phyloP scores from a whole-genome alignment of 2,797 vertebrate genomes.

The Sebastes matsubarae region DNA sequence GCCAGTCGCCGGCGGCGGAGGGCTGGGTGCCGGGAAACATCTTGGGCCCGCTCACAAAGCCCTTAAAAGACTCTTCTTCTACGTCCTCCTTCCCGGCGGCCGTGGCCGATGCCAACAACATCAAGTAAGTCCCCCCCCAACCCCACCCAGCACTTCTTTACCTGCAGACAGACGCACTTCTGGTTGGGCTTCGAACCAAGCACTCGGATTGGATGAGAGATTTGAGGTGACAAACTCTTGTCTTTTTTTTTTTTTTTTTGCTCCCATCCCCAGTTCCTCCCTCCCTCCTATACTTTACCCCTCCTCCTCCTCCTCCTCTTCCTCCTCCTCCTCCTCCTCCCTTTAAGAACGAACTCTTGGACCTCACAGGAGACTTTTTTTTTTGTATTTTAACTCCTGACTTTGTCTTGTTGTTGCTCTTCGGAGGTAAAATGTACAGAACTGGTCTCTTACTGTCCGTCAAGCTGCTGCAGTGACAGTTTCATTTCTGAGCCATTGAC shows the following conservation, averaged over 20 bases:
- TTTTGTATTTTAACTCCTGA: constrained; percentile 26
- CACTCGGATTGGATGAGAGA: constrained; percentile 78
- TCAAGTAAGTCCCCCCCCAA: constrained; percentile 95
- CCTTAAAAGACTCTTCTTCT: constrained; percentile 87
- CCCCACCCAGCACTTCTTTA: constrained; percentile 57
- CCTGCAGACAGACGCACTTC: constrained; percentile 67
- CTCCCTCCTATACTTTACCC: constrained; percentile 7
- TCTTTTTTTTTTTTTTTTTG: constrained; percentile 19
- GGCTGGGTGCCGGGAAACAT: constrained; percentile 97
- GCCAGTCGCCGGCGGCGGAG: constrained; percentile 94
- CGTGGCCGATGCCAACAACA: constrained; percentile 88
- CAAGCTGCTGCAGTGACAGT: constrained; percentile 60
- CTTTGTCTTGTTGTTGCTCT: constrained; percentile 28
- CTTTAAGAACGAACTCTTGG: constrained; percentile 78
- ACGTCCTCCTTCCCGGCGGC: constrained; percentile 70
- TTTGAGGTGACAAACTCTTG: constrained; percentile 21
- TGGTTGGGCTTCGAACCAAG: constrained; percentile 18
- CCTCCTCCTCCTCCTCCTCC: background rate
- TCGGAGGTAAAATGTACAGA: constrained; percentile 42
- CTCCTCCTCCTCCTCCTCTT: background rate
- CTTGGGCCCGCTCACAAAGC: constrained; percentile 89
- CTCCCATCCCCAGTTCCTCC: constrained; percentile 46
- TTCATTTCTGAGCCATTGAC: constrained; percentile 70
- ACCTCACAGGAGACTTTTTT: constrained; percentile 67
- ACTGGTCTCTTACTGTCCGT: constrained; percentile 21